A percentile compares a stretch with the other conserved stretches of the same genome.
phyloP scores from a whole-genome alignment of 2,797 vertebrate genomes.

The Eremophila alpestris region DNA sequence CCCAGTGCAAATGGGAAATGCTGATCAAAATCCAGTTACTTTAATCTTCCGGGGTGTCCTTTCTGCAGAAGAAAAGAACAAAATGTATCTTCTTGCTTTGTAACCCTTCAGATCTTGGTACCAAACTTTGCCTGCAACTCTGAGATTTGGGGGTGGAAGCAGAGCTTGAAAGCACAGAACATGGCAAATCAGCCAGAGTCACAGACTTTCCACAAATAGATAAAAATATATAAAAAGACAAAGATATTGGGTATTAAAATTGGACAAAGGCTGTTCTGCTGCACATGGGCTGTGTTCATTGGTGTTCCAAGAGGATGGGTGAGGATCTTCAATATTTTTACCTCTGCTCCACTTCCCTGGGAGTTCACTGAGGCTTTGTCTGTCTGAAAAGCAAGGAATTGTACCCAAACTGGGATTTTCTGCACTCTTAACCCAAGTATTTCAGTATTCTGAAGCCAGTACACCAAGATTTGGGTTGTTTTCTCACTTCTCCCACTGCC shows the following conservation, averaged over 20 bases:
- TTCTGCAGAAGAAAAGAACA: constrained; percentile 55
- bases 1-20: constrained; percentile 69
- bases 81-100: constrained; percentile 26
- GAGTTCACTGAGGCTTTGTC: accelerated
- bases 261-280: not conserved
- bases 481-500: constrained; percentile 16
- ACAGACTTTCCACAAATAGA: not conserved
- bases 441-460: not conserved
- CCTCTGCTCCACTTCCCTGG: not conserved
- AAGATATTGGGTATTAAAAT: not conserved
- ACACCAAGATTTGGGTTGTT: not conserved
- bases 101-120: not conserved
- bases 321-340: not conserved
- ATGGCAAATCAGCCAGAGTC: not conserved
- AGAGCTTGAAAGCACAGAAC: not conserved
- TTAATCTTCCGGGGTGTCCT: constrained; percentile 66
- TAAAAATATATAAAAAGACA: not conserved
- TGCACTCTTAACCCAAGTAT: not conserved
- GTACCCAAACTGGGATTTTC: not conserved
- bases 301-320: not conserved
- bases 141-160: not conserved
- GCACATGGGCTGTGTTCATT: accelerated
- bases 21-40: constrained; percentile 74
- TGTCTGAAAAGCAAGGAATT: not conserved
- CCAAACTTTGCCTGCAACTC: not conserved